Percentiles rank a stretch among this genome's conserved stretches.
These are phyloP conservation scores for Saturnia pavonia DNA, from an alignment of 2,888 invertebrate genomes.

Conservation along the genomic window DNA sequence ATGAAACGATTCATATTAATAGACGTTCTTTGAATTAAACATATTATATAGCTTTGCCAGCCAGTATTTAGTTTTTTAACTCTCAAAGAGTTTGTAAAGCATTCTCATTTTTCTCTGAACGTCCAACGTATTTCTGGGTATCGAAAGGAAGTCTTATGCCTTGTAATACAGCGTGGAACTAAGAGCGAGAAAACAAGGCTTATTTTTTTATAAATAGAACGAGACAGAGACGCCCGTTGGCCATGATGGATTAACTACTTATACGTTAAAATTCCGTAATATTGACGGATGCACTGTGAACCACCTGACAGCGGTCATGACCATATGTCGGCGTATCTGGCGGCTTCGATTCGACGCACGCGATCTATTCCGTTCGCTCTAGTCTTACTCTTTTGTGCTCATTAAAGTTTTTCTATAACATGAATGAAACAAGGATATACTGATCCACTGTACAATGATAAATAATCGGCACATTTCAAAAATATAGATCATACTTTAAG, in stretches of 20 bases:
- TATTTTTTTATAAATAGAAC: background rate
- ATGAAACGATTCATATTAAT: no score
- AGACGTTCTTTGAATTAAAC: no score
- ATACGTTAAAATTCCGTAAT: slow-evolving; percentile 40
- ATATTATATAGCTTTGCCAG: no score
- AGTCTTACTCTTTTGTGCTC: background rate
- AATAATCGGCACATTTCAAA: no score
- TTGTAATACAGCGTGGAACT: background rate
- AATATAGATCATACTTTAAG: no score
- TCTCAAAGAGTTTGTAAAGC: no score
- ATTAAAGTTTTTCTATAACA: slow-evolving; percentile 1
- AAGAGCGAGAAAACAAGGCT: background rate
- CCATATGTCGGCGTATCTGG: slow-evolving; percentile 64
- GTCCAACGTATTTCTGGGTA: background rate
- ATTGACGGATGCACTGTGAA: slow-evolving; percentile 66
- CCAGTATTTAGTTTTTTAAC: no score
- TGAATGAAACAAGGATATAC: background rate
- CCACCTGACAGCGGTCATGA: slow-evolving; percentile 75
- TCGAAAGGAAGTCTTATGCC: background rate
- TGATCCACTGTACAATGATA: slow-evolving; percentile 23
- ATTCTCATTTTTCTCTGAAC: no score
- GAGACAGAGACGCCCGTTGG: slow-evolving; percentile 18
- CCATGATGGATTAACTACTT: slow-evolving; percentile 23
- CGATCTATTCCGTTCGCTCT: slow-evolving; percentile 46
- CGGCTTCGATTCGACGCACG: slow-evolving; percentile 49